A percentile compares a stretch with the other conserved stretches of the same genome.
Conservation (phyloP, 2,113 vertebrate species). For the Paramisgurnus dabryanus region DNA sequence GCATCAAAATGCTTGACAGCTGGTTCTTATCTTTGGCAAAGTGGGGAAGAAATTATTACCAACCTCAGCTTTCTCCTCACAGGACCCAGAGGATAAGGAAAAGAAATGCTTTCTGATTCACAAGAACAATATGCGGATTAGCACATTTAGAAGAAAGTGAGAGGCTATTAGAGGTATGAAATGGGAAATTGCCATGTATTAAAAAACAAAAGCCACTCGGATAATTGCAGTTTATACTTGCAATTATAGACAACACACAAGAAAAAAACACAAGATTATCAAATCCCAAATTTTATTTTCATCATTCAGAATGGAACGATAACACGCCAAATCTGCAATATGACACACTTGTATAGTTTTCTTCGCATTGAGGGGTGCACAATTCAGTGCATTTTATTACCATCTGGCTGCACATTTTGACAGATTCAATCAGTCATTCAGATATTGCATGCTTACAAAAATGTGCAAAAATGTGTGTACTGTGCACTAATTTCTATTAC, state of each 20-base stretch:
- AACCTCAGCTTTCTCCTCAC: slow-evolving; percentile 33
- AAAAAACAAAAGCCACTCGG: neutral
- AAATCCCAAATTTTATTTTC: neutral
- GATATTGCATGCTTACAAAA: neutral
- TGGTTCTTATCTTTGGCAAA: slow-evolving; percentile 31
- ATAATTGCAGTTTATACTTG: neutral
- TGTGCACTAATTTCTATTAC: neutral
- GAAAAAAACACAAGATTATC: neutral
- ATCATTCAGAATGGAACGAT: no score
- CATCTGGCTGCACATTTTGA: no score
- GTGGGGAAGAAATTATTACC: slow-evolving; percentile 5
- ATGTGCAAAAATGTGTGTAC: neutral
- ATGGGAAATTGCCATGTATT: neutral
- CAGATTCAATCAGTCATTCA: neutral
- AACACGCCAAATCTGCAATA: no score
- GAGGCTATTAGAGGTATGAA: slow-evolving; percentile 6
- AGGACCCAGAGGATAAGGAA: neutral
- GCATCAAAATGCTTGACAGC: slow-evolving; percentile 39
- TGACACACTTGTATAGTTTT: no score
- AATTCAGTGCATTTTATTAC: no score
- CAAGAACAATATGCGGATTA: slow-evolving; percentile 20
- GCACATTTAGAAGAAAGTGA: neutral
- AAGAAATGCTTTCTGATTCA: neutral
- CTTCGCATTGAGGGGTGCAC: no score
- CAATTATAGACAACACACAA: neutral